phyloP scores from a whole-genome alignment of 2,888 invertebrate species.

The Epistrophe eligans region DNA sequence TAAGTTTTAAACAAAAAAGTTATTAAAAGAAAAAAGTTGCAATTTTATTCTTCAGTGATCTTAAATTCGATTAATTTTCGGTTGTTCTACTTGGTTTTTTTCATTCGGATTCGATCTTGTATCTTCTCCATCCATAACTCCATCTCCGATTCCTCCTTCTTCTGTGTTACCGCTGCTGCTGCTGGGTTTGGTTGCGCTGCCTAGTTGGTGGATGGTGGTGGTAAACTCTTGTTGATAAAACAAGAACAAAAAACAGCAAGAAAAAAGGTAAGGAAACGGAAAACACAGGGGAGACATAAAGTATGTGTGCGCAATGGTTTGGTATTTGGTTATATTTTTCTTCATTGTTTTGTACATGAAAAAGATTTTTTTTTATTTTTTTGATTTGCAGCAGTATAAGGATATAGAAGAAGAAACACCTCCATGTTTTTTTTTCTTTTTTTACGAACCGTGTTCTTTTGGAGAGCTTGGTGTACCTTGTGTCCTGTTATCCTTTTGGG shows the following conservation, averaged over 20 bases:
- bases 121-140: constrained; percentile 1
- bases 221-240: constrained; percentile 15
- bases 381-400: constrained; percentile 6
- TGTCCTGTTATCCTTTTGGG: constrained; percentile 3
- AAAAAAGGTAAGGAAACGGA: constrained; percentile 13
- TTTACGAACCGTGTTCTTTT: background rate
- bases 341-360: background rate
- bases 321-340: background rate
- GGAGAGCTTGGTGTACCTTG: background rate
- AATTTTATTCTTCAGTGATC: background rate
- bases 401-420: constrained; percentile 7
- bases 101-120: background rate
- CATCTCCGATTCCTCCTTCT: background rate
- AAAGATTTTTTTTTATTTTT: background rate
- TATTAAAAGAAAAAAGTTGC: background rate
- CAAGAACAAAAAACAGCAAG: background rate
- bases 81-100: background rate
- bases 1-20: background rate
- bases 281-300: background rate
- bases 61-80: background rate
- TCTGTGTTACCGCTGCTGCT: constrained; percentile 2
- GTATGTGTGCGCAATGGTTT: constrained; percentile 6
- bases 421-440: background rate
- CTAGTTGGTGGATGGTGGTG: constrained; percentile 5
- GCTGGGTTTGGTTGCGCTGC: background rate